A percentile compares a stretch with the other conserved stretches of the same genome.
phyloP scores from a whole-genome alignment of 2,888 invertebrate species.

The Drosophila glabriapex region DNA sequence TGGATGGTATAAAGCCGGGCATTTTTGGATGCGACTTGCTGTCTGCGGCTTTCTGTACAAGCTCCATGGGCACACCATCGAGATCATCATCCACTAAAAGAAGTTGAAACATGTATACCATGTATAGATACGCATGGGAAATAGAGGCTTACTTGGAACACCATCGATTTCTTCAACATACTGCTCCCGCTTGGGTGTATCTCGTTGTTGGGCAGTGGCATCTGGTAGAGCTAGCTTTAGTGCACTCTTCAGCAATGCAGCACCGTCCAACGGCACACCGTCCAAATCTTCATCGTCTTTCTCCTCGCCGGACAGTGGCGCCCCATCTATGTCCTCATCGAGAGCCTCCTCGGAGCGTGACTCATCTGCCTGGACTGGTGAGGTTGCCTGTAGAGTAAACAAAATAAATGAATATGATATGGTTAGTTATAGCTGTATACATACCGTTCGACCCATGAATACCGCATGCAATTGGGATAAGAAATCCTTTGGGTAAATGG shows the following conservation, averaged over 20 bases:
- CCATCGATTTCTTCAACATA: constrained; percentile 90
- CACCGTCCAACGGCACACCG: constrained; percentile 92
- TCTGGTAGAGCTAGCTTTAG: constrained; percentile 86
- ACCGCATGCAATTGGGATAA: constrained; percentile 94
- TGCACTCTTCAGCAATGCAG: constrained; percentile 91
- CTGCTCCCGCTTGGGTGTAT: constrained; percentile 71
- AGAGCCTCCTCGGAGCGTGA: constrained; percentile 73
- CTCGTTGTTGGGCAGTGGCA: constrained; percentile 80
- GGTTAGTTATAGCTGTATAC: constrained; percentile 42
- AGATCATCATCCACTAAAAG: constrained; percentile 90
- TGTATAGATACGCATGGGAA: background rate
- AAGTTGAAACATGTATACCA: background rate
- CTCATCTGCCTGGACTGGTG: constrained; percentile 70
- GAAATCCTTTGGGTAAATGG: constrained; percentile 97
- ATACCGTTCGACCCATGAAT: constrained; percentile 91
- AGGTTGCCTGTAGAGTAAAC: constrained; percentile 36
- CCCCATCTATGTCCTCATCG: constrained; percentile 86
- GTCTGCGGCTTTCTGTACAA: constrained; percentile 59
- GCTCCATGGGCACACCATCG: constrained; percentile 90
- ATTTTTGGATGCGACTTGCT: constrained; percentile 73
- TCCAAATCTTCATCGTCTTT: constrained; percentile 89
- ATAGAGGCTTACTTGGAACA: constrained; percentile 86
- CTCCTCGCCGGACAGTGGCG: constrained; percentile 86
- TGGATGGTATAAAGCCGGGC: constrained; percentile 94
- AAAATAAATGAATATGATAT: constrained; percentile 4